phyloP scores from a whole-genome alignment of 2,888 invertebrate genomes.

The Machimus atricapillus region DNA sequence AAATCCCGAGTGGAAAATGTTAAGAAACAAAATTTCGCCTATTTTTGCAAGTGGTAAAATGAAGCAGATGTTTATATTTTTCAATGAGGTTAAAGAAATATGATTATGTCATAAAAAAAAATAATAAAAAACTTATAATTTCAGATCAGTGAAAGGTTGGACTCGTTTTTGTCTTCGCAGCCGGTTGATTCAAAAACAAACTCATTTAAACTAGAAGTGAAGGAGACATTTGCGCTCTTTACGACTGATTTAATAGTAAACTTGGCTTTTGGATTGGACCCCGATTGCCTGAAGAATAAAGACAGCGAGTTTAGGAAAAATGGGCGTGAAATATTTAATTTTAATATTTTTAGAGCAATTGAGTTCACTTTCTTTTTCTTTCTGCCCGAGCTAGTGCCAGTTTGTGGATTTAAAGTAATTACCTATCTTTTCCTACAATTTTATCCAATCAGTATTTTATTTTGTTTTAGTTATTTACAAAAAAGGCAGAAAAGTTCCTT shows the following conservation, averaged over 20 bases:
- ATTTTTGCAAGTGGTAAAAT: constrained; percentile 58
- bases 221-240: constrained; percentile 55
- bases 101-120: neutral
- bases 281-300: constrained; percentile 61
- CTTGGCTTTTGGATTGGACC: constrained; percentile 63
- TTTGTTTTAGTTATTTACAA: constrained; percentile 55
- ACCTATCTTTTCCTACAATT: constrained; percentile 52
- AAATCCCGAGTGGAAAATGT: constrained; percentile 63
- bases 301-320: constrained; percentile 61
- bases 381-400: constrained; percentile 58
- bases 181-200: constrained; percentile 49
- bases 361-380: constrained; percentile 62
- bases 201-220: constrained; percentile 16
- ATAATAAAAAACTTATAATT: neutral
- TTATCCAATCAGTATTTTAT: too few relatives aligned
- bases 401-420: constrained; percentile 56
- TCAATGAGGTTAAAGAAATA: constrained; percentile 29
- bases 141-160: constrained; percentile 55
- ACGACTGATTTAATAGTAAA: constrained; percentile 64
- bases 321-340: constrained; percentile 61
- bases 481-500: constrained; percentile 57
- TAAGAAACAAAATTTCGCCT: constrained; percentile 63
- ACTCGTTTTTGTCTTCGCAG: constrained; percentile 53
- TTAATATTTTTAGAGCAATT: constrained; percentile 54
- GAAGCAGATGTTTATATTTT: constrained; percentile 52